These are phyloP conservation scores for Ectobius pallidus DNA, from an alignment of 2,888 invertebrate genomes.

Conservation along the genomic window DNA sequence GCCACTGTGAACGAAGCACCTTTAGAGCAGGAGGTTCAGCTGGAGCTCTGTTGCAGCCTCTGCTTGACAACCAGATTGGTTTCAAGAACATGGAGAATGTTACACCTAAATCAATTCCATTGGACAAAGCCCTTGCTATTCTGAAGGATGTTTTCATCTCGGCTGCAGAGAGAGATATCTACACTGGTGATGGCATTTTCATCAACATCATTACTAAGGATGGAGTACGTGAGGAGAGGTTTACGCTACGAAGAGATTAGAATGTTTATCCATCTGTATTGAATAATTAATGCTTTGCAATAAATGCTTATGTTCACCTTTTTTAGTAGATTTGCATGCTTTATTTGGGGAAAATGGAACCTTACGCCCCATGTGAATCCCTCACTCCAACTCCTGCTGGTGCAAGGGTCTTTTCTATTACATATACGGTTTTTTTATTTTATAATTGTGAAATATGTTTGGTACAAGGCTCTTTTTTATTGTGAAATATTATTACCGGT, in stretches of 20 bases:
- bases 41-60: slow-evolving; percentile 87
- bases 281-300: too few species aligned
- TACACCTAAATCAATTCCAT: slow-evolving; percentile 65
- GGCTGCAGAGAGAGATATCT: slow-evolving; percentile 97
- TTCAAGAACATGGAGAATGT: slow-evolving; percentile 84
- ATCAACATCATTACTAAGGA: slow-evolving; percentile 88
- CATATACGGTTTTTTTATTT: too few species aligned
- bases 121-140: slow-evolving; percentile 82
- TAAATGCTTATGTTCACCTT: too few species aligned
- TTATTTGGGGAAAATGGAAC: too few species aligned
- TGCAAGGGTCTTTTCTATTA: too few species aligned
- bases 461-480: too few species aligned
- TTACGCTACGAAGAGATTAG: slow-evolving; percentile 89
- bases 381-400: too few species aligned
- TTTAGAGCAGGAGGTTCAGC: slow-evolving; percentile 93
- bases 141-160: slow-evolving; percentile 97
- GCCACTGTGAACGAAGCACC: slow-evolving; percentile 84
- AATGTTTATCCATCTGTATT: too few species aligned
- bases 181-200: slow-evolving; percentile 90
- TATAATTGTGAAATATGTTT: too few species aligned
- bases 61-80: slow-evolving; percentile 96
- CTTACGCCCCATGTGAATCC: too few species aligned
- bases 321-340: too few species aligned
- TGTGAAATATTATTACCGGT: too few species aligned
- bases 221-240: slow-evolving; percentile 73